Base-by-base conservation (phyloP, 2,888 invertebrate species). In the Ferdinandea cuprea region DNA sequence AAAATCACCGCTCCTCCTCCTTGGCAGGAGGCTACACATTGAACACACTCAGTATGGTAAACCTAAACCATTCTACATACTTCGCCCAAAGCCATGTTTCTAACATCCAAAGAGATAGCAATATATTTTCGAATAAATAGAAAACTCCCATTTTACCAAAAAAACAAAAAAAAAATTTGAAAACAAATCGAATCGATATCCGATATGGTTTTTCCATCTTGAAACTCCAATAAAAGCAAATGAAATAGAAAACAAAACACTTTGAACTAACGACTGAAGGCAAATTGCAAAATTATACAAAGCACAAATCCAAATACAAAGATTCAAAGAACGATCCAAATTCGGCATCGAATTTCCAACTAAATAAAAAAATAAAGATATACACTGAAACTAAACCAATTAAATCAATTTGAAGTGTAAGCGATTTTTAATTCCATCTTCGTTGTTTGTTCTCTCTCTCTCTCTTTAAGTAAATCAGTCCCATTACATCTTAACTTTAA, bases 341-440 rank as follows among this genome's bases (percentile, higher is more conserved):
- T 37, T 35, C 44, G 46, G 17, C 35, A 59, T 37, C 37, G 21
- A 46, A 61, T 50, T 7, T 0, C 66, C 46, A 21, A 50, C 58
- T 61, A n/a, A n/a, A n/a, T n/a, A n/a, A n/a, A n/a, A n/a, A n/a
- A n/a, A n/a, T n/a, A n/a, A n/a, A n/a, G n/a, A n/a, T n/a, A n/a
- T 8, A 1, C 63, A 21, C 32, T 37, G 17, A 69, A 63, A 68
- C 54, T 52, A 48, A 73, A 61, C 74, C 79, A 73, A 79, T 79
- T 68, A 79, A 73, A 79, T 79, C 46, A 65, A 79, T 79, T 73
- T 68, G 40, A 71, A 56, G 56, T 71, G 63, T 63, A 73, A 79
- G 74, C 68, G 56, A 48, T 73, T 80, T 59, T 61, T 44, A 61
- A 71, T 61, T 48, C 17, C 19, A 4, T 15, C 13, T 13, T 30